A percentile compares a stretch with the other conserved stretches of the same genome.
Conservation (phyloP, 2,113 vertebrate species). For the Collichthys lucidus region DNA sequence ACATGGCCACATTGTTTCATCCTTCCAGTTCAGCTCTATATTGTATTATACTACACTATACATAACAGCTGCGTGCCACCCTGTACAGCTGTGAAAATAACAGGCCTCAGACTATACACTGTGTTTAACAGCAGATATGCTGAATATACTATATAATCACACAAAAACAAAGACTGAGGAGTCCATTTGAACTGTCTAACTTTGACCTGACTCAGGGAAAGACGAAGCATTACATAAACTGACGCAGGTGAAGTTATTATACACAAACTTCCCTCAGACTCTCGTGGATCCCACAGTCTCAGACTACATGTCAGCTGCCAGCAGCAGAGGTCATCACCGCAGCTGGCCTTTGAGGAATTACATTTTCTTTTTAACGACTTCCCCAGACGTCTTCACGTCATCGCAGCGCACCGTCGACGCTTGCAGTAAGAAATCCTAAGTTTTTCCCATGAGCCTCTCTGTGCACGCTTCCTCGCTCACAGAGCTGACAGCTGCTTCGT, state of each 20-base stretch:
- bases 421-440: constrained; percentile 64
- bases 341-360: constrained; percentile 57
- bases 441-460: constrained; percentile 78
- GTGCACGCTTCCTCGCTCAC: constrained; percentile 80
- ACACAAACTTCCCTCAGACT: constrained; percentile 19
- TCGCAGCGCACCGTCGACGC: constrained; percentile 34
- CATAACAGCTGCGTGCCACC: constrained; percentile 42
- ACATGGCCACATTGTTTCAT: constrained; percentile 26
- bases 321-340: constrained; percentile 50
- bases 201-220: constrained; percentile 13
- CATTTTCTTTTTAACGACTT: constrained; percentile 69
- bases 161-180: background rate
- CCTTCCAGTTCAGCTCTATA: constrained; percentile 14
- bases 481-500: constrained; percentile 84
- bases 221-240: constrained; percentile 33
- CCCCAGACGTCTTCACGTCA: constrained; percentile 68
- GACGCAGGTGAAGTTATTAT: constrained; percentile 17
- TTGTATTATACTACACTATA: background rate
- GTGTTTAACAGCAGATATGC: constrained; percentile 3
- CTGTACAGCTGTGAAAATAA: constrained; percentile 28
- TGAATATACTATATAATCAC: background rate
- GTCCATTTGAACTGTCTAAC: background rate
- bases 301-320: constrained; percentile 44
- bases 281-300: constrained; percentile 22
- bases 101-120: background rate